These are phyloP conservation scores for Heliconius erato DNA, from an alignment of 2,888 invertebrate species.

Conservation along the genomic window DNA sequence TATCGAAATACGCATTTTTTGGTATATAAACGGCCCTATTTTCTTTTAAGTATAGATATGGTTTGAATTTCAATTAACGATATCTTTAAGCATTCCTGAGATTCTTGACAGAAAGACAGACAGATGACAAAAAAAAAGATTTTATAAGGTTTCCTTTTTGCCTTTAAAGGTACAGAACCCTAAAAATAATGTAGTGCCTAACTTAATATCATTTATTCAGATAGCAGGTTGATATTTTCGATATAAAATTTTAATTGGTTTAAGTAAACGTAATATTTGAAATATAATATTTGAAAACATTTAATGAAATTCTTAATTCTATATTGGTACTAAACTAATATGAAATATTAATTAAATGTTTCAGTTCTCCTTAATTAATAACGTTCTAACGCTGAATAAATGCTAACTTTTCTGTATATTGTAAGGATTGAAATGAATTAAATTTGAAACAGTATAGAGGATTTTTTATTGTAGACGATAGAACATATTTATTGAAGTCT, in stretches of 20 bases:
- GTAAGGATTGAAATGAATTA: slow-evolving; percentile 1
- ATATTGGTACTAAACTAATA: neutral
- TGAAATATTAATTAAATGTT: slow-evolving; percentile 1
- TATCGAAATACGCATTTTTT: no score
- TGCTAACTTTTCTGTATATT: neutral
- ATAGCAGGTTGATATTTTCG: no score
- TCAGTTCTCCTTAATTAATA: slow-evolving; percentile 4
- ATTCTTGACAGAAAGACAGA: no score
- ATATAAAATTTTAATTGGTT: no score
- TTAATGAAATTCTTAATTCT: neutral
- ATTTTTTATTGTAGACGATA: neutral
- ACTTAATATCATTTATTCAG: neutral
- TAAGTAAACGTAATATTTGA: no score
- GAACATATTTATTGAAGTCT: neutral
- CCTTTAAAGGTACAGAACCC: no score
- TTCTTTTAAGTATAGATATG: no score
- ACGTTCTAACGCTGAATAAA: slow-evolving; percentile 2
- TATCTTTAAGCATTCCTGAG: no score
- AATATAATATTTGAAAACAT: neutral
- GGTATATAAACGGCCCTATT: no score
- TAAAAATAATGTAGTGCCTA: neutral
- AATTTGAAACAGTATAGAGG: neutral
- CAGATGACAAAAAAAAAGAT: no score
- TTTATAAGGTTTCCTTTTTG: no score
- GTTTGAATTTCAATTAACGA: no score